Conservation (phyloP, 2,888 invertebrate genomes). For the Leptinotarsa haldemani region DNA sequence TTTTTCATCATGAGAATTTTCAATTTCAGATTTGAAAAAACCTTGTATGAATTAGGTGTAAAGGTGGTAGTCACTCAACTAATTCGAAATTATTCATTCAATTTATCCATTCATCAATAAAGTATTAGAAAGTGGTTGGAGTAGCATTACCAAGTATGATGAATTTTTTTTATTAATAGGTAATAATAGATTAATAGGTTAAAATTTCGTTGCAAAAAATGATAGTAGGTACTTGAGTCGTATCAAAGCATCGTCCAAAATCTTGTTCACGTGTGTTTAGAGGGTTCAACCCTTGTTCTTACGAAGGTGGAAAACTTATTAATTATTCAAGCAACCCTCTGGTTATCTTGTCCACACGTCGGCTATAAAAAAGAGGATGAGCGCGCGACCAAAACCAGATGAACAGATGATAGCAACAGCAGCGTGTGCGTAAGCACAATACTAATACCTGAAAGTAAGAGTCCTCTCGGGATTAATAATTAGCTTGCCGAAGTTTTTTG, state of each 20-base stretch:
- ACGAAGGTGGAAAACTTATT: conserved; percentile 29
- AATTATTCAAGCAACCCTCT: conserved; percentile 49
- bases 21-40: too few relatives aligned
- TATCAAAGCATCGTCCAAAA: neutral
- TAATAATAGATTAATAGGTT: too few relatives aligned
- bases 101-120: too few relatives aligned
- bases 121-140: too few relatives aligned
- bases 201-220: neutral
- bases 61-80: too few relatives aligned
- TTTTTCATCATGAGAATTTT: too few relatives aligned
- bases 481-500: conserved; percentile 44
- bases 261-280: conserved; percentile 1
- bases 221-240: neutral
- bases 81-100: too few relatives aligned
- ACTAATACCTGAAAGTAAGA: conserved; percentile 54
- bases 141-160: too few relatives aligned
- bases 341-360: conserved; percentile 54
- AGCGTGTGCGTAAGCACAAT: conserved; percentile 57
- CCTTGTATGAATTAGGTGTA: too few relatives aligned
- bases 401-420: conserved; percentile 57
- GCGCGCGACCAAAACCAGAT: conserved; percentile 53
- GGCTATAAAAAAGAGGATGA: conserved; percentile 52
- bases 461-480: conserved; percentile 57
- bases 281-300: conserved; percentile 26
- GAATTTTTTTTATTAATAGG: too few relatives aligned